Percentiles rank a stretch among this genome's conserved stretches.
phyloP scores from a whole-genome alignment of 2,113 vertebrate genomes.

The Myodes glareolus region DNA sequence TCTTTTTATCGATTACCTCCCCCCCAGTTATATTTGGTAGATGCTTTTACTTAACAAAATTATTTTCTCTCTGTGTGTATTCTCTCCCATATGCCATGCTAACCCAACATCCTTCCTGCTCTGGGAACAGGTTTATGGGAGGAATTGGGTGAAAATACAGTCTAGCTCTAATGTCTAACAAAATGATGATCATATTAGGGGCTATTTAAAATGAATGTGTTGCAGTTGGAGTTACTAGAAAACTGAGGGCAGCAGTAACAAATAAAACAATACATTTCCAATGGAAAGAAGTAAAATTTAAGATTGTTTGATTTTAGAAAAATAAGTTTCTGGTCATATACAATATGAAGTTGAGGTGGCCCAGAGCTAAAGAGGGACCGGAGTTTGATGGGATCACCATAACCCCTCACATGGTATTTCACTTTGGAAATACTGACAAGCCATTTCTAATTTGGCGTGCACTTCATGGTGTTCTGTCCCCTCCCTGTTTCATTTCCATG shows the following conservation, averaged over 20 bases:
- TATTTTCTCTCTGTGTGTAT: neutral
- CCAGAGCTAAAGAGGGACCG: neutral
- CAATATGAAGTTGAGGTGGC: slow-evolving; percentile 15
- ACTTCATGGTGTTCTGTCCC: slow-evolving; percentile 22
- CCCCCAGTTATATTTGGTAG: neutral
- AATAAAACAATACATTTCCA: neutral
- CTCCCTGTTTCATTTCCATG: slow-evolving; percentile 64
- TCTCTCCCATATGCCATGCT: neutral
- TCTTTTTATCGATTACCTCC: neutral
- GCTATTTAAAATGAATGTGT: slow-evolving; percentile 21
- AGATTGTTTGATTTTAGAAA: slow-evolving; percentile 47
- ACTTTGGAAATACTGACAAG: slow-evolving; percentile 55
- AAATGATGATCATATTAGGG: slow-evolving; percentile 3
- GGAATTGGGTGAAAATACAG: neutral
- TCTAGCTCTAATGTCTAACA: neutral
- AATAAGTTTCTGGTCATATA: neutral
- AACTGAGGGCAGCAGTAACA: slow-evolving; percentile 40
- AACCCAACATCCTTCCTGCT: neutral
- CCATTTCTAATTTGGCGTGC: slow-evolving; percentile 47
- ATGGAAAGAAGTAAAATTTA: neutral
- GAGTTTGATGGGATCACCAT: slow-evolving; percentile 28
- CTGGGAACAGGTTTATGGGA: neutral
- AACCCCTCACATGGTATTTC: neutral
- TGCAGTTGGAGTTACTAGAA: neutral
- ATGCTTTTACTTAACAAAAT: neutral